A percentile compares a stretch with the other conserved stretches of the same genome.
Conservation (phyloP, 2,113 vertebrate genomes). For the Menura novaehollandiae region DNA sequence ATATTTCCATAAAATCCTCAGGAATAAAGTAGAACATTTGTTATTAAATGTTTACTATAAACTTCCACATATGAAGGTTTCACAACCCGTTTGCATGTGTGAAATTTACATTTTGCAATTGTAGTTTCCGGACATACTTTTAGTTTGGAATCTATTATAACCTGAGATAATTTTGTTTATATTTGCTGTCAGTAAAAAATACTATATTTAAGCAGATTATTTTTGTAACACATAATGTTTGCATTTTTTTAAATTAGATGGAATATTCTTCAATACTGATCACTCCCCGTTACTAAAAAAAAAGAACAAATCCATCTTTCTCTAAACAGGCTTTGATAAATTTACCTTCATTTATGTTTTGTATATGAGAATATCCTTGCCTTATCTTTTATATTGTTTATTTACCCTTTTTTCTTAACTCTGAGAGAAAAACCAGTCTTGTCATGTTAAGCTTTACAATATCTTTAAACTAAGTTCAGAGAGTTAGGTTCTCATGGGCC, state of each 20-base stretch:
- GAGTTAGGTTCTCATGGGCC: background rate
- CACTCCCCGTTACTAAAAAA: background rate
- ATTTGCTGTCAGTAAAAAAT: background rate
- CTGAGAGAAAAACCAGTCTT: background rate
- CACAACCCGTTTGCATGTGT: background rate
- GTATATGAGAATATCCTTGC: background rate
- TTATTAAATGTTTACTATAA: background rate
- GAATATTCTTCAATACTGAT: background rate
- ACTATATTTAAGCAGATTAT: background rate
- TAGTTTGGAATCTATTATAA: background rate
- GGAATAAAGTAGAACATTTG: background rate
- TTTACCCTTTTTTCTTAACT: background rate
- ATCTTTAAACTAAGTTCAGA: background rate
- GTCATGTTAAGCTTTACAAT: background rate
- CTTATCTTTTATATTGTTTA: background rate
- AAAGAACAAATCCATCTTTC: background rate
- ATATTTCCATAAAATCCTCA: background rate
- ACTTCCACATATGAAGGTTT: background rate
- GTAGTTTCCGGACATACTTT: background rate
- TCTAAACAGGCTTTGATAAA: background rate
- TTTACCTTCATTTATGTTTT: background rate
- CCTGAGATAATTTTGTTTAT: background rate
- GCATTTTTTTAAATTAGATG: background rate
- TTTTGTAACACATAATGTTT: background rate
- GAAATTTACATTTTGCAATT: background rate